Evolutionary conservation across 1,140 invertebrate species (phyloP), one percentile per base, ranked within the genome.

Genomic region (Orius insidiosus): DNA sequence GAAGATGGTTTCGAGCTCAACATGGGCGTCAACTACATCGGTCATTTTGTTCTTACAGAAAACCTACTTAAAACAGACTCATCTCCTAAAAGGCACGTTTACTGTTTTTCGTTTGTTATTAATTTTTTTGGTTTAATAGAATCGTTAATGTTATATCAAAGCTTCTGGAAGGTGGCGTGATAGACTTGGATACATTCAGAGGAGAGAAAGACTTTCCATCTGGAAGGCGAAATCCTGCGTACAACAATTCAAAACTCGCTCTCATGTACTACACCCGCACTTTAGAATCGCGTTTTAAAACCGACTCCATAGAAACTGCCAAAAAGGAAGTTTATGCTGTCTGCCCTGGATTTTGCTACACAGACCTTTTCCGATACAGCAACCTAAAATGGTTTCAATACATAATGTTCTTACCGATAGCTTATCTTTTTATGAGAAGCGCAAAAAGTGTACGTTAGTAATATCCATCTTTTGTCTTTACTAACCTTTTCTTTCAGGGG

Each of bases 261-360:
- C 24, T 24, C 24, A 4, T 24, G n/a, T n/a, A n/a, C n/a, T n/a
- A n/a, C n/a, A n/a, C n/a, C n/a, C n/a, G n/a, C n/a, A n/a, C n/a
- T n/a, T n/a, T n/a, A n/a, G 24, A 24, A 7, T 3, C 24, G 7
- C 24, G 24, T 4, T 24, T 24, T 24, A 24, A 7, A 24, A 24
- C 24, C 7, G 3, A 3, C 24, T 24, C 24, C 3, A 24, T 24
- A 4, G 24, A 7, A 7, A 24, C 24, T 7, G 3, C 3, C 3
- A 24, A 24, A 24, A 24, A 7, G 7, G 74, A 72, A 51, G 76
- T 83, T 3, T 80, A 83, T 56, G 71, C 74, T 32, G 69, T 82
- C 40, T 86, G 85, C 56, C 88, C 87, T 14, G 87, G 88, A 18
- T 84, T 87, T 59, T 80, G 80, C 14, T 81, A 80, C 47, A 88